phyloP scores from a whole-genome alignment of 2,888 invertebrate genomes.

The Drosophila sordidula region DNA sequence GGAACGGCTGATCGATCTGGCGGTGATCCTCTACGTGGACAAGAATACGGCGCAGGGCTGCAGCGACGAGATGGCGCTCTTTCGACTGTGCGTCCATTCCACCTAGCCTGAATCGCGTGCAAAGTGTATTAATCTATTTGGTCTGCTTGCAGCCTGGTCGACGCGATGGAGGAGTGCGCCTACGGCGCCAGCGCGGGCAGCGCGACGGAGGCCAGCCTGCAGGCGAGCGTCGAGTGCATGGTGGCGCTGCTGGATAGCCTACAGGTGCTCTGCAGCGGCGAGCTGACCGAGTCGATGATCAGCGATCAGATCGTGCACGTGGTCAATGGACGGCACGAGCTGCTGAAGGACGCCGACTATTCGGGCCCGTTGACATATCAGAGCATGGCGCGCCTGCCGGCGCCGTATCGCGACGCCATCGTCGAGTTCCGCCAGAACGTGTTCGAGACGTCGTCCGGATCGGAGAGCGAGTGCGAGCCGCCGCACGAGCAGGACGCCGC shows the following conservation, averaged over 20 bases:
- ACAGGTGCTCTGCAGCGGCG: conserved; percentile 92
- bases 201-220: conserved; percentile 90
- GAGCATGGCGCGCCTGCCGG: conserved; percentile 92
- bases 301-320: conserved; percentile 86
- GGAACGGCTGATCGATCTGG: conserved; percentile 90
- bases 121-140: background rate
- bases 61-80: conserved; percentile 92
- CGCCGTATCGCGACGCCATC: conserved; percentile 91
- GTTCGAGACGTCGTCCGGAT: conserved; percentile 87
- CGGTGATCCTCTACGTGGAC: conserved; percentile 88
- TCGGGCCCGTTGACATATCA: conserved; percentile 94
- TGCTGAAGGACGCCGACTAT: conserved; percentile 91
- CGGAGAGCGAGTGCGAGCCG: conserved; percentile 89
- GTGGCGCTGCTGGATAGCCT: conserved; percentile 93
- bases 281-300: conserved; percentile 87
- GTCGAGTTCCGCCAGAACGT: conserved; percentile 89
- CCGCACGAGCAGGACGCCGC: conserved; percentile 89
- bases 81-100: conserved; percentile 87
- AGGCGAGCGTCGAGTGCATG: conserved; percentile 93
- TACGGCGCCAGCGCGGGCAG: conserved; percentile 88
- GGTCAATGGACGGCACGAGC: conserved; percentile 89
- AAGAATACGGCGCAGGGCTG: conserved; percentile 88
- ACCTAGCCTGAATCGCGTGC: background rate
- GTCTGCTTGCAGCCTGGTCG: conserved; percentile 90
- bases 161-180: conserved; percentile 97